Percentiles rank a stretch among this genome's conserved stretches.
These are phyloP conservation scores for Strigamia transsilvanica DNA, from an alignment of 2,888 invertebrate genomes.

Conservation along the genomic window DNA sequence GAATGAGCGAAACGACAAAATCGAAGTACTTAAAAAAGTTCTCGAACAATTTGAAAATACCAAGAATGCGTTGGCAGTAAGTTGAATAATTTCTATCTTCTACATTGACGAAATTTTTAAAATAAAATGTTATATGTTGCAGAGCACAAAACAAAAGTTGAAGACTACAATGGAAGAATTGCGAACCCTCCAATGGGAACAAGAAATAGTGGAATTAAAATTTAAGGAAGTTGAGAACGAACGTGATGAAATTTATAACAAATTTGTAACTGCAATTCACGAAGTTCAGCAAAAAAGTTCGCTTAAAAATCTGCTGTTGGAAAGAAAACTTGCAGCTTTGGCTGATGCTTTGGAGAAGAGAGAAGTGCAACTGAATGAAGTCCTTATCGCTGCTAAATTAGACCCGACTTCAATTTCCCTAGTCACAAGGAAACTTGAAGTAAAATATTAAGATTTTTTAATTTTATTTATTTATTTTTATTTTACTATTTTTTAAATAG, in stretches of 20 bases:
- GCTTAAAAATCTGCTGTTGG: conserved; percentile 80
- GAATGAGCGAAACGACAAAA: conserved; percentile 73
- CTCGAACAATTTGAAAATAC: conserved; percentile 87
- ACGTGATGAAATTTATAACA: conserved; percentile 78
- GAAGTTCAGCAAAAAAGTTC: conserved; percentile 89
- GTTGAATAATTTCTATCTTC: not conserved
- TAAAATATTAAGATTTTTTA: too few relatives aligned
- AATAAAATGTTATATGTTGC: conserved; percentile 58
- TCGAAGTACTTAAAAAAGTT: conserved; percentile 77
- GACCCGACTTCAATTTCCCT: conserved; percentile 68
- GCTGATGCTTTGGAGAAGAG: conserved; percentile 74
- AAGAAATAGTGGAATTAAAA: conserved; percentile 76
- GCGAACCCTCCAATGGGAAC: conserved; percentile 72
- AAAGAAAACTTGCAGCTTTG: conserved; percentile 76
- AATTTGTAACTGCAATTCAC: conserved; percentile 82
- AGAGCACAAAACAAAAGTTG: conserved; percentile 70
- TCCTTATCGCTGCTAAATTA: conserved; percentile 70
- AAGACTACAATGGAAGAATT: conserved; percentile 65
- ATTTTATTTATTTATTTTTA: too few relatives aligned
- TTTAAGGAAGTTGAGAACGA: conserved; percentile 80
- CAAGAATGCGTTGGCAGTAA: conserved; percentile 72
- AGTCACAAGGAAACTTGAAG: conserved; percentile 70
- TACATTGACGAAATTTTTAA: not conserved
- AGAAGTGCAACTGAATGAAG: conserved; percentile 74
- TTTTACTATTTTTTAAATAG: too few relatives aligned